A percentile compares a stretch with the other conserved stretches of the same genome.
Evolutionary conservation across 1,140 invertebrate genomes (phyloP).

Genomic region (Bombus ignitus): DNA sequence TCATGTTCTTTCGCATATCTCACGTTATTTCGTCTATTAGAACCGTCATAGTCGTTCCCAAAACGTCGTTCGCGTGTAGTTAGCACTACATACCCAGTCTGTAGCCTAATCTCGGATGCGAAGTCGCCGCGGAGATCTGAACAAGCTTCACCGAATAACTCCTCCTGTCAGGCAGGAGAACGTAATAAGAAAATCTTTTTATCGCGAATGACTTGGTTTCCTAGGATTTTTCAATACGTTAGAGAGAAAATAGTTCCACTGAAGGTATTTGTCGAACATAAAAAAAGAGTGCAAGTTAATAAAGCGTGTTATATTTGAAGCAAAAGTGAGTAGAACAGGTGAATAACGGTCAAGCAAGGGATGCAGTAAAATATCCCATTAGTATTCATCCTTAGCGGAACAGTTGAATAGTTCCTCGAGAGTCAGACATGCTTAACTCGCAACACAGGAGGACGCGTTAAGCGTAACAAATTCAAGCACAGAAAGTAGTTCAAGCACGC

Average conservation of each 20-base stretch:
- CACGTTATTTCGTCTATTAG: constrained; percentile 28
- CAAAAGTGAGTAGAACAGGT: not conserved
- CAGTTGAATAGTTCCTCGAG: not conserved
- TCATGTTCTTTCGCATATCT: constrained; percentile 30
- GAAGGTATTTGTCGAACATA: not conserved
- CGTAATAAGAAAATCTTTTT: not conserved
- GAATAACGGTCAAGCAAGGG: too few species aligned
- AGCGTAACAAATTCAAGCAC: not conserved
- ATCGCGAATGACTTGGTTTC: not conserved
- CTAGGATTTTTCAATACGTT: not conserved
- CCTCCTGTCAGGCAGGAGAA: not conserved
- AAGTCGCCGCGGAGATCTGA: constrained; percentile 6
- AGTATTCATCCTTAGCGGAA: not conserved
- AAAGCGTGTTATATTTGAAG: not conserved
- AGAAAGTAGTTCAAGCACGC: constrained; percentile 13
- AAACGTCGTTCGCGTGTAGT: constrained; percentile 4
- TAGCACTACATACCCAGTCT: constrained; percentile 12
- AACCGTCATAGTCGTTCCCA: constrained; percentile 17
- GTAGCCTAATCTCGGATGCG: constrained; percentile 25
- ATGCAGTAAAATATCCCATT: not conserved
- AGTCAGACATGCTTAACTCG: constrained; percentile 8
- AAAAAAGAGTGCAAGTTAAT: not conserved
- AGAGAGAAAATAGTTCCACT: not conserved
- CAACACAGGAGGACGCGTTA: not conserved
- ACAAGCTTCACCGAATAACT: not conserved